These are phyloP conservation scores for Epirrhoe tristata DNA, from an alignment of 2,888 invertebrate genomes.

Conservation along the genomic window DNA sequence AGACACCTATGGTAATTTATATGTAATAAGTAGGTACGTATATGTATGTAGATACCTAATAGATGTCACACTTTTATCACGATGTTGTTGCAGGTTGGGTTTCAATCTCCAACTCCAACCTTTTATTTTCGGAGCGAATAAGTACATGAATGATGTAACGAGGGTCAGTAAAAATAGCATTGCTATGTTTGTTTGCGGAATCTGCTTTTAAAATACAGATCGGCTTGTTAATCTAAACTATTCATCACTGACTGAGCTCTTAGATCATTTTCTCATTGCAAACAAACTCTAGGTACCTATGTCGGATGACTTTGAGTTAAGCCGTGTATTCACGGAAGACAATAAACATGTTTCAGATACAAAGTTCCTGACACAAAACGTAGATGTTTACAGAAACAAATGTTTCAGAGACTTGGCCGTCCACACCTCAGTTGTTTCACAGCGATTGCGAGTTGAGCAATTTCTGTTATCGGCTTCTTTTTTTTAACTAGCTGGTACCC, in stretches of 20 bases:
- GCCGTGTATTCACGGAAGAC: neutral
- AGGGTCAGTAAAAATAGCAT: neutral
- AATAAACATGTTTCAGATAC: no score
- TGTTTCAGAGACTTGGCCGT: no score
- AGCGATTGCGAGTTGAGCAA: no score
- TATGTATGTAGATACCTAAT: no score
- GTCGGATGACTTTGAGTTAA: neutral
- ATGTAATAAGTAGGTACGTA: no score
- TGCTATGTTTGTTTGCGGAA: neutral
- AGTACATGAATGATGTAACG: neutral
- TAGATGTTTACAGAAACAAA: no score
- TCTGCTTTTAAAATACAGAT: neutral
- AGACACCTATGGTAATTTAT: no score
- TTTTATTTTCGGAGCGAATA: neutral
- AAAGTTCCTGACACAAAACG: no score
- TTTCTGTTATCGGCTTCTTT: no score
- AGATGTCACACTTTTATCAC: no score
- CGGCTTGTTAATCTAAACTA: neutral
- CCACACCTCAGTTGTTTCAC: no score
- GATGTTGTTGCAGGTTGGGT: neutral
- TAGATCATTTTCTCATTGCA: neutral
- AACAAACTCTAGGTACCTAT: neutral
- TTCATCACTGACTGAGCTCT: slow-evolving; percentile 4
- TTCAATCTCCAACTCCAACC: neutral
- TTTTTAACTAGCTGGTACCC: no score